phyloP scores from a whole-genome alignment of 1,140 invertebrate species.

The Periplaneta americana region DNA sequence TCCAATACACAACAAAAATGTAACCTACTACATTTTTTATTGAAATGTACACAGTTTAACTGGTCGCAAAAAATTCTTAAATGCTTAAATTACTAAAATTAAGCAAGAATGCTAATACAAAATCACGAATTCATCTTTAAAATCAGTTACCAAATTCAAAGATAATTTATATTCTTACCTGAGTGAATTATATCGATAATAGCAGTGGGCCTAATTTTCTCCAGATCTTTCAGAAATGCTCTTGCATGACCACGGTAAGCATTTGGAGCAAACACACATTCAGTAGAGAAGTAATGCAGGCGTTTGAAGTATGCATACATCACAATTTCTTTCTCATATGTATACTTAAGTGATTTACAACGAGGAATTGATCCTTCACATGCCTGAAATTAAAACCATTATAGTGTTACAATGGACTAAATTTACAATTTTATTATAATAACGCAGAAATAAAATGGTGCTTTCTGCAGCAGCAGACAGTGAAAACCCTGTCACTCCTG shows the following conservation, averaged over 20 bases:
- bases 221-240: constrained; percentile 91
- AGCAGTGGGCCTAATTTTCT: constrained; percentile 85
- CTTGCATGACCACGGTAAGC: constrained; percentile 94
- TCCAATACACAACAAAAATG: no score
- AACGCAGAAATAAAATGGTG: no score
- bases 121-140: no score
- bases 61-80: no score
- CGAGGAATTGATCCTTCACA: constrained; percentile 83
- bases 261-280: constrained; percentile 98
- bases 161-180: constrained; percentile 55
- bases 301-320: constrained; percentile 99
- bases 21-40: no score
- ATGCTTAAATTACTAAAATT: no score
- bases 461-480: no score
- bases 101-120: no score
- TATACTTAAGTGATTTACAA: constrained; percentile 97
- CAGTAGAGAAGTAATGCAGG: constrained; percentile 98
- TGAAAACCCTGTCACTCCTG: no score
- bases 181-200: constrained; percentile 99
- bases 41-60: no score
- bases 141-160: no score
- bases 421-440: no score
- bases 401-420: background rate
- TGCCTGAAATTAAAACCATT: constrained; percentile 45
- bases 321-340: constrained; percentile 99